phyloP scores from a whole-genome alignment of 2,888 invertebrate species.

The Sacculina carcini region DNA sequence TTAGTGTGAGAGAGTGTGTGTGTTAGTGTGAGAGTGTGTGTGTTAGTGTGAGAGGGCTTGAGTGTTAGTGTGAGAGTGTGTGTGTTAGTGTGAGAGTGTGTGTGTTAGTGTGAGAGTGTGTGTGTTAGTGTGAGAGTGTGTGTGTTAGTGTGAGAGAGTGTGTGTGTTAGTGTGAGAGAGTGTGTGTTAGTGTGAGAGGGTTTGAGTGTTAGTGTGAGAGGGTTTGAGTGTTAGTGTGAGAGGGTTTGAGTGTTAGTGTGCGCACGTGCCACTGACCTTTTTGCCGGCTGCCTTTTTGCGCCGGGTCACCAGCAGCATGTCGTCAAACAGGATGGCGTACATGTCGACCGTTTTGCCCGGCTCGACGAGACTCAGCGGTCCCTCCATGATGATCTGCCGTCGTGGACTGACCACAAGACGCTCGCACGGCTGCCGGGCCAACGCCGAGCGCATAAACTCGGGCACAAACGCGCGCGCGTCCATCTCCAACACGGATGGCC shows the following conservation, averaged over 20 bases:
- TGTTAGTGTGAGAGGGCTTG: not conserved
- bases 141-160: not conserved
- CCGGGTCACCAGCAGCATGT: constrained; percentile 30
- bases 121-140: not conserved
- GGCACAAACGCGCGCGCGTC: constrained; percentile 30
- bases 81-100: not conserved
- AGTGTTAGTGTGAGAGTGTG: not conserved
- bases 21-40: not conserved
- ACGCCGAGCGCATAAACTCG: constrained; percentile 24
- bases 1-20: not conserved
- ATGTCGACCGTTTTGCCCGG: constrained; percentile 29
- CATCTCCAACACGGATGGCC: constrained; percentile 31
- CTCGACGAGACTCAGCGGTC: constrained; percentile 25
- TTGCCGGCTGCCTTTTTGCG: constrained; percentile 21
- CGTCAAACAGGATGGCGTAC: constrained; percentile 33
- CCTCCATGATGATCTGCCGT: constrained; percentile 23
- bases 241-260: not conserved
- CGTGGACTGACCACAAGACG: constrained; percentile 27
- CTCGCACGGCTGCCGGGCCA: constrained; percentile 33
- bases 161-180: not conserved
- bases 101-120: not conserved
- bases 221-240: not conserved
- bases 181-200: not conserved
- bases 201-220: not conserved
- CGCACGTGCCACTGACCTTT: constrained; percentile 19